phyloP scores from a whole-genome alignment of 2,113 vertebrate species.

The Anas platyrhynchos region DNA sequence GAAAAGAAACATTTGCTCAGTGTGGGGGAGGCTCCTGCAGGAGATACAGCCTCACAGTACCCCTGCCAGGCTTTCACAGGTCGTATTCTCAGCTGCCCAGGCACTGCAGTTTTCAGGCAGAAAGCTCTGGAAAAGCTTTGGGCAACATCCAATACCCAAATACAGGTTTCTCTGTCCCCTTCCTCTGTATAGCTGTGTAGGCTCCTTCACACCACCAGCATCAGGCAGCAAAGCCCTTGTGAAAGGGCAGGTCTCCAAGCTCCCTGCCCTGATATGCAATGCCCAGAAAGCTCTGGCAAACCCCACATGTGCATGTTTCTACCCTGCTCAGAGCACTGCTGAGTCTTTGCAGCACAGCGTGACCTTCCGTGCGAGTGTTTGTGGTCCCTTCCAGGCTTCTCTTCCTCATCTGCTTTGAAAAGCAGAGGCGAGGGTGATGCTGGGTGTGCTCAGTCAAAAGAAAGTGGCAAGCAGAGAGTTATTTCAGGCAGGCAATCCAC shows the following conservation, averaged over 20 bases:
- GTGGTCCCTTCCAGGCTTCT: background rate
- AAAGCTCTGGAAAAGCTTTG: background rate
- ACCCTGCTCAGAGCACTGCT: background rate
- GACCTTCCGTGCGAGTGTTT: background rate
- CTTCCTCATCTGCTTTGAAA: background rate
- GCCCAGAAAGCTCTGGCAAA: background rate
- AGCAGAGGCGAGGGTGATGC: background rate
- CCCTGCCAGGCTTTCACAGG: background rate
- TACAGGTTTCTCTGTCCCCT: background rate
- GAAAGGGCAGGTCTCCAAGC: background rate
- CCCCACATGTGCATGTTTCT: rapidly evolving
- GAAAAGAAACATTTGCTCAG: slow-evolving; percentile 40
- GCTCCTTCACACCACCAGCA: background rate
- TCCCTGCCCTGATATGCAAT: background rate
- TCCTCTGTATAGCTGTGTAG: background rate
- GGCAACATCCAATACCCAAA: background rate
- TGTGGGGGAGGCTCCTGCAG: slow-evolving; percentile 50
- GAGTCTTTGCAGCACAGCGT: background rate
- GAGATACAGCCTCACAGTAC: background rate
- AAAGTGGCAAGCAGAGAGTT: background rate
- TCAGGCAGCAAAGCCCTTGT: background rate
- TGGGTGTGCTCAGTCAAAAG: background rate
- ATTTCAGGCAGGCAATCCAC: background rate
- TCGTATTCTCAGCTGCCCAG: background rate
- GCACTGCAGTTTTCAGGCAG: background rate